Conservation (phyloP, 2,797 vertebrate species). For the Nyctibius grandis region DNA sequence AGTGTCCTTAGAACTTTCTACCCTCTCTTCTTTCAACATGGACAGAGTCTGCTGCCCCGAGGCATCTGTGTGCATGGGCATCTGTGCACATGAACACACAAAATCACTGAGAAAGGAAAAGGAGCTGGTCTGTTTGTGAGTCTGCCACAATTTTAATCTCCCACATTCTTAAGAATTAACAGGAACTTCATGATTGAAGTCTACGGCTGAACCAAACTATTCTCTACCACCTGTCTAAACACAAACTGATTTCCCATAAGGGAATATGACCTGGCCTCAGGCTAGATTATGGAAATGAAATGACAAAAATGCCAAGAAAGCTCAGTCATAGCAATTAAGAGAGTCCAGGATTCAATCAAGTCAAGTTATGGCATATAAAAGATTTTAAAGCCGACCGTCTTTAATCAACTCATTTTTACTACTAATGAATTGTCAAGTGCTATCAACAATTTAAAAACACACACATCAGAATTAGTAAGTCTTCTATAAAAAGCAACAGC, state of each 20-base stretch:
- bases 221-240: not conserved
- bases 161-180: not conserved
- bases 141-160: no score
- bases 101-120: not conserved
- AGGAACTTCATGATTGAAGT: not conserved
- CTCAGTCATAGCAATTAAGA: constrained; percentile 28
- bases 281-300: constrained; percentile 30
- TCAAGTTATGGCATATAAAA: constrained; percentile 12
- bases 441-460: constrained; percentile 33
- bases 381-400: constrained; percentile 19
- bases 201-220: not conserved
- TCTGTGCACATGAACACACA: not conserved
- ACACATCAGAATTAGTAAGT: constrained; percentile 5
- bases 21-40: not conserved
- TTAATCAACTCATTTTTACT: constrained; percentile 42
- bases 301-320: constrained; percentile 20
- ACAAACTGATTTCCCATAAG: not conserved
- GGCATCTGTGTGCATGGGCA: not conserved
- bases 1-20: not conserved
- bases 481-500: constrained; percentile 6
- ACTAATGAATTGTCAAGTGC: constrained; percentile 53
- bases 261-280: not conserved
- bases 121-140: not conserved
- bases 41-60: not conserved
- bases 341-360: constrained; percentile 30